A percentile compares a stretch with the other conserved stretches of the same genome.
These are phyloP conservation scores for Coryphaenoides rupestris DNA, from an alignment of 2,113 vertebrate species.

Conservation along the genomic window DNA sequence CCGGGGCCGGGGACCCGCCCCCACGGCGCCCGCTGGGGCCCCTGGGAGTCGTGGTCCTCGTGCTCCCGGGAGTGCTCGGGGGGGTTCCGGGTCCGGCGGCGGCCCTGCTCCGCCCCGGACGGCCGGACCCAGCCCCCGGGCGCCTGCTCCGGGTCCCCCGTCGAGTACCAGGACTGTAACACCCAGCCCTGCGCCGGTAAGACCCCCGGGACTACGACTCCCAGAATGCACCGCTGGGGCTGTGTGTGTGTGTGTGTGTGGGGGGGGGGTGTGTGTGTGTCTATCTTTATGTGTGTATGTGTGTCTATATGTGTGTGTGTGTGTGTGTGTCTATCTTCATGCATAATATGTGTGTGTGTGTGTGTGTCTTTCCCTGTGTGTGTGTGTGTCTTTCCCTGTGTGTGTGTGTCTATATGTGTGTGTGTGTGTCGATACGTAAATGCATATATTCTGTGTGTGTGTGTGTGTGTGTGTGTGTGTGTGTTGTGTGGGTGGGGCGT, in stretches of 20 bases:
- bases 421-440: slow-evolving; percentile 13
- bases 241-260: too few relatives aligned
- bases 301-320: too few relatives aligned
- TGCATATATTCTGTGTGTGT: neutral
- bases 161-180: slow-evolving; percentile 92
- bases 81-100: slow-evolving; percentile 77
- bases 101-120: slow-evolving; percentile 53
- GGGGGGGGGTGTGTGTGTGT: too few relatives aligned
- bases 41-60: slow-evolving; percentile 89
- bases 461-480: slow-evolving; percentile 33
- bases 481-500: slow-evolving; percentile 79
- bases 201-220: neutral
- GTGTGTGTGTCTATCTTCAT: too few relatives aligned
- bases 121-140: slow-evolving; percentile 47
- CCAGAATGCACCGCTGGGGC: too few relatives aligned
- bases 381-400: neutral
- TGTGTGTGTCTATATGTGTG: slow-evolving; percentile 3
- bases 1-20: slow-evolving; percentile 64
- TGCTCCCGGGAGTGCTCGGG: slow-evolving; percentile 89
- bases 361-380: too few relatives aligned
- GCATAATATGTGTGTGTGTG: too few relatives aligned
- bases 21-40: slow-evolving; percentile 83
- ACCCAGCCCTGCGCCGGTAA: slow-evolving; percentile 80
- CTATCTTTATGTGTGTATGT: too few relatives aligned
- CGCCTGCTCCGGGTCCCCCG: slow-evolving; percentile 52